Conservation (phyloP, 2,888 invertebrate genomes). For the Gryllus longicercus region DNA sequence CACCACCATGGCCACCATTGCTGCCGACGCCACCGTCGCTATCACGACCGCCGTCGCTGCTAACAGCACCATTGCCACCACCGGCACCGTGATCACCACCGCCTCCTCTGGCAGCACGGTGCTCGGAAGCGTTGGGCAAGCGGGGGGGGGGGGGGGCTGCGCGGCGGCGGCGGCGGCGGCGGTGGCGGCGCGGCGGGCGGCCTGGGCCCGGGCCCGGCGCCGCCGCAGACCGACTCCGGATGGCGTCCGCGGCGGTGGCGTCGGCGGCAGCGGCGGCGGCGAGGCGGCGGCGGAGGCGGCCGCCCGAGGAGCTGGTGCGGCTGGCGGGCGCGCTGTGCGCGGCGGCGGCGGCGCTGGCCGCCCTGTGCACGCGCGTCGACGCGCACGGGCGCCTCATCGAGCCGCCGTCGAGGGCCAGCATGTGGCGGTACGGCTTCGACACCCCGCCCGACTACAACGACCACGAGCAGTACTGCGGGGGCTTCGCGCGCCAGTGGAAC, state of each 20-base stretch:
- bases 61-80: too few relatives aligned
- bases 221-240: not conserved
- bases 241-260: not conserved
- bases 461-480: slow-evolving; percentile 83
- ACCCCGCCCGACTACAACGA: slow-evolving; percentile 88
- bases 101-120: too few relatives aligned
- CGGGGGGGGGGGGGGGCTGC: not conserved
- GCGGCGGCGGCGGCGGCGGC: not conserved
- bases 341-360: slow-evolving; percentile 3
- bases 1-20: too few relatives aligned
- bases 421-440: slow-evolving; percentile 82
- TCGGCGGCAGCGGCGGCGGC: not conserved
- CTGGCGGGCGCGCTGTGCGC: not conserved
- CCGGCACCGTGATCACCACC: too few relatives aligned
- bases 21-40: too few relatives aligned
- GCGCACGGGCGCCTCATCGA: slow-evolving; percentile 76
- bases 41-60: too few relatives aligned
- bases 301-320: not conserved
- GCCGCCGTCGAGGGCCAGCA: slow-evolving; percentile 81
- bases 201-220: not conserved
- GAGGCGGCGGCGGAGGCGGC: not conserved
- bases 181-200: not conserved
- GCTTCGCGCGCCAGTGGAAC: slow-evolving; percentile 78
- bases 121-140: too few relatives aligned
- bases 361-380: slow-evolving; percentile 43